These are phyloP conservation scores for Mergus octosetaceus DNA, from an alignment of 2,797 vertebrate genomes.

Conservation along the genomic window DNA sequence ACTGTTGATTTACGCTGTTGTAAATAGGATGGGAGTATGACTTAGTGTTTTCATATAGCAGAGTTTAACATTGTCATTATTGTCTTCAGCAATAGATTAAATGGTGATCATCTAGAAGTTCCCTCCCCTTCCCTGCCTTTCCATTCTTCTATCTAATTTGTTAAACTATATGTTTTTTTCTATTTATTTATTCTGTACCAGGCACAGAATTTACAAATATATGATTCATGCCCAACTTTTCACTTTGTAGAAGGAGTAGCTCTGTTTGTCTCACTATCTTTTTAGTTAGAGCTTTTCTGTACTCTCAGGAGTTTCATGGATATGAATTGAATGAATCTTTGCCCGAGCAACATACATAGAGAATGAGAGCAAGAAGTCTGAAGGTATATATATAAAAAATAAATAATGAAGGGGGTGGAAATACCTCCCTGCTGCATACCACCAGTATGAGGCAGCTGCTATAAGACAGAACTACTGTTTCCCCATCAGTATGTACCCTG, in stretches of 20 bases:
- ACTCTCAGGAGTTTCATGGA: neutral
- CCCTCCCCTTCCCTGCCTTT: neutral
- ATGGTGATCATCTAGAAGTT: neutral
- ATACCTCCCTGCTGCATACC: fast-evolving
- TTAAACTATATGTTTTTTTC: neutral
- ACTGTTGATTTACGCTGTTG: neutral
- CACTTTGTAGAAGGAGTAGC: neutral
- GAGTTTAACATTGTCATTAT: neutral
- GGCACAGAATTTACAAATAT: neutral
- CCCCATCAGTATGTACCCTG: neutral
- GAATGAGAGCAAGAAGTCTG: neutral
- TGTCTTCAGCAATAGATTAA: neutral
- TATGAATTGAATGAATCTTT: neutral
- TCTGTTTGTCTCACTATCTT: neutral
- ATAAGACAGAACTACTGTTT: neutral
- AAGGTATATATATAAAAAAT: neutral
- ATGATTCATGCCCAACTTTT: neutral
- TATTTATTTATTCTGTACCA: neutral
- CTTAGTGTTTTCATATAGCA: neutral
- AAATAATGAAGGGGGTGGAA: neutral
- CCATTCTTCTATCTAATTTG: neutral
- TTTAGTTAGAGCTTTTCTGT: neutral
- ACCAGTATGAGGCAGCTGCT: neutral
- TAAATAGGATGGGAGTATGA: neutral
- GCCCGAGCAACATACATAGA: neutral